Base-by-base conservation (phyloP, 2,888 invertebrate species). In the Nebria brevicollis region DNA sequence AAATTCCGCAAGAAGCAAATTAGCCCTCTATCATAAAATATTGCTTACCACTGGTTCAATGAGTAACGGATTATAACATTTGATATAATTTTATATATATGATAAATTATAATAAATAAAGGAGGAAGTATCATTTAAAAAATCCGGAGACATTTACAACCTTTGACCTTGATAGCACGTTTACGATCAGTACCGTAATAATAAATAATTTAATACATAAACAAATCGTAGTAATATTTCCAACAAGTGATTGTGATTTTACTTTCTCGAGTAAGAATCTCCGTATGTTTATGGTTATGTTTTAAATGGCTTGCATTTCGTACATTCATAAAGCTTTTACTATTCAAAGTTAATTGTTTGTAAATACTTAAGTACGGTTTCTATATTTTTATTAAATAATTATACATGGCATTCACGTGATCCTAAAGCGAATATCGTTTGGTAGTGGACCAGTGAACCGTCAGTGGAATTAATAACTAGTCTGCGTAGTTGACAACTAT, bases 31-130 rank as follows among this genome's bases (percentile, higher is more conserved):
- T 34, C 34, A 34, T 2, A 34, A 34, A 34, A 34, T 2, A 5
- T 34, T 34, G 34, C 5, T 34, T 5, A 34, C 34, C 34, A 34
- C 5, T 34, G 5, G 5, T 34, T 34, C 1, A 34, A 34, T 34
- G 34, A 72, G 5, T 34, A 13, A 34, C 41, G 5, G 5, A 72
- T 13, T 72, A 72, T 26, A 72, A 72, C 26, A 34, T 72, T 34
- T 20, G 34, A 34, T 5, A 34, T 72, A 34, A 13, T 72, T n/a
- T 34, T 5, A 72, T 25, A 8, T 15, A 72, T 20, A 72, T 72
- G 41, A 34, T 25, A 72, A 34, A 20, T 72, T 72, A 72, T 72
- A 72, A 34, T 72, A 20, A 34, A 20, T 72, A 20, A 34, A 11
- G 54, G 4, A 7, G 2, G 13, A 54, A 54, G 11, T 54, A 8